Percentiles rank a stretch among this genome's conserved stretches.
Evolutionary conservation across 2,888 invertebrate species (phyloP).

Genomic region (Agonopterix heracliana): DNA sequence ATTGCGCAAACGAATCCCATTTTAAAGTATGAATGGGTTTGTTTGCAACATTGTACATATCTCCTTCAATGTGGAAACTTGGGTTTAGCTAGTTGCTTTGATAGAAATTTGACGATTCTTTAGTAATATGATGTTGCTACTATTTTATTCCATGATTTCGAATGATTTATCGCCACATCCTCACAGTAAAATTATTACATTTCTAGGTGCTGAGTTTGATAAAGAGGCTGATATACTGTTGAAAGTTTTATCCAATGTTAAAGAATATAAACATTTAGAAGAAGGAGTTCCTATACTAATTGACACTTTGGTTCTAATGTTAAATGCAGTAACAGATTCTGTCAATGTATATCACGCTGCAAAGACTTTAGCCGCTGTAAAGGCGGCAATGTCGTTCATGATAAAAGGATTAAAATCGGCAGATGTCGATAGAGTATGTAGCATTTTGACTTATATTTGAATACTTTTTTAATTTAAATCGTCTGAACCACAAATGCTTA

Average conservation of each 20-base stretch:
- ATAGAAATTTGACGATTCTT: slow-evolving; percentile 53
- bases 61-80: slow-evolving; percentile 42
- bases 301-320: slow-evolving; percentile 27
- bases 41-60: slow-evolving; percentile 24
- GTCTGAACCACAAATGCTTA: too few relatives aligned
- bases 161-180: too few relatives aligned
- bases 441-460: too few relatives aligned
- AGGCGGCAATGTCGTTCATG: slow-evolving; percentile 12
- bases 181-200: neutral
- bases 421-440: too few relatives aligned
- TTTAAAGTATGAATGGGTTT: neutral
- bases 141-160: neutral
- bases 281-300: slow-evolving; percentile 27
- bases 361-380: slow-evolving; percentile 25
- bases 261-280: slow-evolving; percentile 24
- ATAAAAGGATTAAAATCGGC: too few relatives aligned
- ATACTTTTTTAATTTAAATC: too few relatives aligned
- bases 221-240: slow-evolving; percentile 26
- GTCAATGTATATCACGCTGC: slow-evolving; percentile 21
- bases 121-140: slow-evolving; percentile 61
- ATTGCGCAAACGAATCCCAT: slow-evolving; percentile 5
- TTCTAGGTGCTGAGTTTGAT: slow-evolving; percentile 21
- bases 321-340: slow-evolving; percentile 19
- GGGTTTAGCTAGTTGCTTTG: slow-evolving; percentile 42
- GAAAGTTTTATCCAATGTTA: slow-evolving; percentile 20